Evolutionary conservation across 2,113 vertebrate species (phyloP), one percentile per base, ranked within the genome.

Genomic region (zebrafish (Danio rerio)): DNA sequence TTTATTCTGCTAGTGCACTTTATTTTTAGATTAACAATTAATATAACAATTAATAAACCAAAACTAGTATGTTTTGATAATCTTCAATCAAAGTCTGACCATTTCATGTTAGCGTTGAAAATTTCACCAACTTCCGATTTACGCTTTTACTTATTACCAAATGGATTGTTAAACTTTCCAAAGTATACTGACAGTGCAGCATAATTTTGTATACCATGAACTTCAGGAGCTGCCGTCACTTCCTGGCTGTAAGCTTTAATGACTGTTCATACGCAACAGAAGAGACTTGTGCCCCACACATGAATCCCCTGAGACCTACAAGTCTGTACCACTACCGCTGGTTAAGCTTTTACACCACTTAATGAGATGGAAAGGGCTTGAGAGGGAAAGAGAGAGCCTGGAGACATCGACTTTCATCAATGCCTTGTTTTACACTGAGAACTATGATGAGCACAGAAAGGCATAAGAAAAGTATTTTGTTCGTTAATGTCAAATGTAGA

Each of bases 301-400:
- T 45, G 31, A 42, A 63, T 63, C 58, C 75, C 75, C 43, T 63
- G 75, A 77, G 75, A 77, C 50, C 43, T 11, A 12, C 58, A 77
- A 63, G 75, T 77, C 58, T 63, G 75, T 63, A 62, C 20, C 58
- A 63, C 58, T 31, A 63, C 43, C 6, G 45, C 75, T 63, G 62
- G 43, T 79, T 79, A 79, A 66, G 62, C 45, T 53, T 79, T 68
- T 66, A 79, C 59, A 63, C 75, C 43, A 68, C 47, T 79, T 65
- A 81, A 66, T 4, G 53, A 47, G 81, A 79, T 62, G 78, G 71
- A 75, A 62, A 45, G 59, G 31, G 49, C 2, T 7, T 31, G 62
- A 11, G 53, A 75, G 61, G 72, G 61, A 63, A 5, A 18, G 12
- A 79, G 62, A 12, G 11, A 63, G 75, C 18, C 58, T 0, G 6